A percentile compares a stretch with the other conserved stretches of the same genome.
These are phyloP conservation scores for Geodia barretti DNA, from an alignment of 37 sponge, comb jelly and placozoan species.

Conservation along the genomic window DNA sequence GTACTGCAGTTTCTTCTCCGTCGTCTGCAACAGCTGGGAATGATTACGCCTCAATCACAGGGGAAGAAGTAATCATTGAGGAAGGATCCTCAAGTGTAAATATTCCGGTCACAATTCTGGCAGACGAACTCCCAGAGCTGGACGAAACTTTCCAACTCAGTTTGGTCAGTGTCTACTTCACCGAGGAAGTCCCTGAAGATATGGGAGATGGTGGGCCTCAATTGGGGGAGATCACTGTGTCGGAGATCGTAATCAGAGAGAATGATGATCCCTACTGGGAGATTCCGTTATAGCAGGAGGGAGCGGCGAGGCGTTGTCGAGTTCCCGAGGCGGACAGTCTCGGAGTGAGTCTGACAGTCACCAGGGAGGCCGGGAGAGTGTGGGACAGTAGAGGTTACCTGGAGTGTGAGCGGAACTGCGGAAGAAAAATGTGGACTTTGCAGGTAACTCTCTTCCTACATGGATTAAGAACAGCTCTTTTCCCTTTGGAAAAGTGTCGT, in stretches of 20 bases:
- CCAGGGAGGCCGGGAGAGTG: constrained; percentile 60
- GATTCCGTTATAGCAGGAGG: constrained; percentile 23
- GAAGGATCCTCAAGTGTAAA: constrained; percentile 18
- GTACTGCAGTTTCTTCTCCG: constrained; percentile 59
- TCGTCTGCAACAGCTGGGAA: constrained; percentile 51
- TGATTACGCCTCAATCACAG: constrained; percentile 62
- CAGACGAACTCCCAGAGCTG: constrained; percentile 77
- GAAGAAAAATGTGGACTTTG: constrained; percentile 38
- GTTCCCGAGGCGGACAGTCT: constrained; percentile 48
- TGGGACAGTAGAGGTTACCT: constrained; percentile 63
- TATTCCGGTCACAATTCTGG: constrained; percentile 55
- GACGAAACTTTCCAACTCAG: constrained; percentile 65
- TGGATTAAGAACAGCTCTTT: too few species aligned
- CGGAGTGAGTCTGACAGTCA: constrained; percentile 71
- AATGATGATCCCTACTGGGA: constrained; percentile 81
- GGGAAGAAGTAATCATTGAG: constrained; percentile 36
- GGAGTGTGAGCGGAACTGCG: constrained; percentile 60
- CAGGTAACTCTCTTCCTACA: constrained; percentile 9
- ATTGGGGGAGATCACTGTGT: constrained; percentile 34
- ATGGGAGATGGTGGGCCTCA: constrained; percentile 4
- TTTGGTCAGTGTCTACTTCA: constrained; percentile 35
- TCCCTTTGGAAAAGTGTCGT: too few species aligned
- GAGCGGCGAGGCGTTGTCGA: not conserved
- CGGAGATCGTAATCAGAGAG: constrained; percentile 52
- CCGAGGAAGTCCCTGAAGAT: not conserved